phyloP scores from a whole-genome alignment of 2,888 invertebrate genomes.

The Coleophora deauratella region DNA sequence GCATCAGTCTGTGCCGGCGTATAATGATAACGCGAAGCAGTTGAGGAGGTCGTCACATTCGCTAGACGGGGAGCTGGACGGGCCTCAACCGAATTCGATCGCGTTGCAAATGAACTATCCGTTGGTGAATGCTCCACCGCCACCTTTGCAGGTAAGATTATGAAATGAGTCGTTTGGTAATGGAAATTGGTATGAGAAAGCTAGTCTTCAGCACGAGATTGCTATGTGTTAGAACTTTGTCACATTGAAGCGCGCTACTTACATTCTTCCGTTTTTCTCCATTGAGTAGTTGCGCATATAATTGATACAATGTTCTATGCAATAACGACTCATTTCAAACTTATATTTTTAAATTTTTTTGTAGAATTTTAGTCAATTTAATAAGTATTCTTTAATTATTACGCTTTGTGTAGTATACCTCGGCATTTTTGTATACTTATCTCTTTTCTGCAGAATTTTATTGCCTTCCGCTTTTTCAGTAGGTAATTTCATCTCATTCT shows the following conservation, averaged over 20 bases:
- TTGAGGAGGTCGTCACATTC: slow-evolving; percentile 54
- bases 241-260: no score
- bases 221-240: no score
- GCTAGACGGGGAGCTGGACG: slow-evolving; percentile 54
- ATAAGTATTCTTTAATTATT: no score
- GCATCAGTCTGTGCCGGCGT: slow-evolving; percentile 49
- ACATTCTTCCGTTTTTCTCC: no score
- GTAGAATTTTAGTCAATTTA: background rate
- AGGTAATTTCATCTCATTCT: slow-evolving; percentile 1
- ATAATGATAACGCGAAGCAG: slow-evolving; percentile 28
- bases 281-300: no score
- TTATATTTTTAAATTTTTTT: background rate
- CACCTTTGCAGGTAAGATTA: slow-evolving; percentile 52
- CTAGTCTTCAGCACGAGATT: no score
- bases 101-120: slow-evolving; percentile 79
- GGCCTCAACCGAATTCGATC: slow-evolving; percentile 74
- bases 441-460: slow-evolving; percentile 4
- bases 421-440: no score
- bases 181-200: no score
- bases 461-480: slow-evolving; percentile 19
- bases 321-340: background rate
- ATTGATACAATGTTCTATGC: no score
- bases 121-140: slow-evolving; percentile 72
- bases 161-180: background rate
- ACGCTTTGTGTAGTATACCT: background rate